These are phyloP conservation scores for Epinotia nisella DNA, from an alignment of 2,888 invertebrate species.

Conservation along the genomic window DNA sequence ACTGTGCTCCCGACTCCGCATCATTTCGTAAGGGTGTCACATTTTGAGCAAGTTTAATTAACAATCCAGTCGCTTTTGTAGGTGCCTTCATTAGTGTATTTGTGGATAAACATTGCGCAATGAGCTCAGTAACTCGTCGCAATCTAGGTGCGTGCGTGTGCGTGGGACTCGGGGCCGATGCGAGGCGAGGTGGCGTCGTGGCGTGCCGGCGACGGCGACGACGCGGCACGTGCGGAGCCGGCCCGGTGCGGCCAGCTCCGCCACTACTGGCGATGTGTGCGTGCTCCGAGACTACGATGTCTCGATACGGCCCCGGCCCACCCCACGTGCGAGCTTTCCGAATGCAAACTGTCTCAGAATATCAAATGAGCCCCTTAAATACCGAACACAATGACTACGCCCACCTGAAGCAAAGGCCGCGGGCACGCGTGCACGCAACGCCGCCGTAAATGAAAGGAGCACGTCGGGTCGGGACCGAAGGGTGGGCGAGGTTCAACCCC, in stretches of 20 bases:
- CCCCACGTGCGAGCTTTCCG: slow-evolving; percentile 76
- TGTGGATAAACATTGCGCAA: slow-evolving; percentile 82
- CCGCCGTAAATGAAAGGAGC: slow-evolving; percentile 76
- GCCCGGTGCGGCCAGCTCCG: slow-evolving; percentile 47
- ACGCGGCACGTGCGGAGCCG: slow-evolving; percentile 53
- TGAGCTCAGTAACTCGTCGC: slow-evolving; percentile 61
- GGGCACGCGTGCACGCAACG: slow-evolving; percentile 81
- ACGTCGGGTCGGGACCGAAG: slow-evolving; percentile 71
- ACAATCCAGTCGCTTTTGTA: slow-evolving; percentile 84
- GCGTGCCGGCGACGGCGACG: slow-evolving; percentile 43
- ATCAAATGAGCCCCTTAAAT: slow-evolving; percentile 84
- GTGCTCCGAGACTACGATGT: slow-evolving; percentile 64
- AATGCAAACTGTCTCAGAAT: slow-evolving; percentile 83
- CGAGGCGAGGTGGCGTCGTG: slow-evolving; percentile 47
- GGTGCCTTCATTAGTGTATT: slow-evolving; percentile 85
- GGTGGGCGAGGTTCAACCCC: slow-evolving; percentile 77
- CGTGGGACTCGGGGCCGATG: slow-evolving; percentile 54
- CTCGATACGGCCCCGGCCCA: slow-evolving; percentile 65
- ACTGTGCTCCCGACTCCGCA: slow-evolving; percentile 77
- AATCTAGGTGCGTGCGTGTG: slow-evolving; percentile 66
- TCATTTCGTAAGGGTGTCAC: slow-evolving; percentile 84
- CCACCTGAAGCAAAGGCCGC: slow-evolving; percentile 81
- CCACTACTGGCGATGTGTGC: slow-evolving; percentile 52
- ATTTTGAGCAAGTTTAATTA: slow-evolving; percentile 85
- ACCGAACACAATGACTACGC: slow-evolving; percentile 81